A percentile compares a stretch with the other conserved stretches of the same genome.
Conservation (phyloP, 37 sponge, comb jelly and placozoan species). For the Hormiphora californensis region DNA sequence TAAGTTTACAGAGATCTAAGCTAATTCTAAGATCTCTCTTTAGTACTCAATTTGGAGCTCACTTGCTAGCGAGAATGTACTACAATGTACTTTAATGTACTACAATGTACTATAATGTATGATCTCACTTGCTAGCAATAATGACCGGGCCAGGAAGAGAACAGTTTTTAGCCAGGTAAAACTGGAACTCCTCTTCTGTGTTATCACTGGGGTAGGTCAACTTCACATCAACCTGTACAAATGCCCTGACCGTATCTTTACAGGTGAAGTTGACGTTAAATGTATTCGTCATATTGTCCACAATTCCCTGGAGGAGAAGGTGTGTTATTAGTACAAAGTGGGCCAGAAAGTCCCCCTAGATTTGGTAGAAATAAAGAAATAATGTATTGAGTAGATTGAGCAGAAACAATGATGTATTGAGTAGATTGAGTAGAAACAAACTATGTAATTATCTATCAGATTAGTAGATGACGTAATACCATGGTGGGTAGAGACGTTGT, state of each 20-base stretch:
- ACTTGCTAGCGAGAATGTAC: too few species aligned
- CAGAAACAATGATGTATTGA: neutral
- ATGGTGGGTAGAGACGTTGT: neutral
- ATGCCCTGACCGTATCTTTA: neutral
- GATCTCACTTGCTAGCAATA: conserved; percentile 35
- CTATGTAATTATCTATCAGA: neutral
- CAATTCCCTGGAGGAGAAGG: conserved; percentile 47
- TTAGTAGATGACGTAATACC: neutral
- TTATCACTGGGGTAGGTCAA: neutral
- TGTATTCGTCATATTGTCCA: neutral
- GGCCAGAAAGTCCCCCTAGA: too few species aligned
- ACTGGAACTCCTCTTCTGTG: neutral
- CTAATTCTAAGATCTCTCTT: too few species aligned
- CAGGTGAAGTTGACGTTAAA: conserved; percentile 49
- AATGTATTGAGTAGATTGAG: too few species aligned
- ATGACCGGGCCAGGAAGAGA: neutral
- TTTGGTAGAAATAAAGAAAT: too few species aligned
- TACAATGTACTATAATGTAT: neutral
- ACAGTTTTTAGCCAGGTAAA: conserved; percentile 53
- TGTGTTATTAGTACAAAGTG: neutral
- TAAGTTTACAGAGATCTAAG: too few species aligned
- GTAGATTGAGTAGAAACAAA: neutral
- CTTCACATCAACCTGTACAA: conserved; percentile 23
- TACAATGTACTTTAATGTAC: too few species aligned
- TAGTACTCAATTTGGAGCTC: too few species aligned